Percentiles rank a stretch among this genome's conserved stretches.
phyloP scores from a whole-genome alignment of 2,888 invertebrate genomes.

The Watsonalla binaria region DNA sequence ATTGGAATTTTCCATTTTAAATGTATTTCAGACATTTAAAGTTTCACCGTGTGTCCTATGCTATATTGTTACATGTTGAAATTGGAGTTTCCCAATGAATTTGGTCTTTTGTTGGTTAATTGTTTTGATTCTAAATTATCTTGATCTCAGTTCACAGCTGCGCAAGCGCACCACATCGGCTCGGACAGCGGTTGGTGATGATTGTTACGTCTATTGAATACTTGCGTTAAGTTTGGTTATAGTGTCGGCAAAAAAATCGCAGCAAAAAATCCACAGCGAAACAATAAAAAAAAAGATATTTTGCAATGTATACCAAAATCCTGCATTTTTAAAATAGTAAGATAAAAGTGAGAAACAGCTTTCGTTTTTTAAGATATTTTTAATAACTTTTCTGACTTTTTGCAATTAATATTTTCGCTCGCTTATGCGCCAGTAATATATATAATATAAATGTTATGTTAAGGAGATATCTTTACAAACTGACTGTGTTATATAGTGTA shows the following conservation, averaged over 20 bases:
- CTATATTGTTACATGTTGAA: constrained; percentile 58
- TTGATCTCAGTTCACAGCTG: constrained; percentile 74
- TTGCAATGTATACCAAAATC: constrained; percentile 78
- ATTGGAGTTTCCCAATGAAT: constrained; percentile 46
- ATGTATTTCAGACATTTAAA: too few relatives aligned
- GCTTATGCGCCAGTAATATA: constrained; percentile 57
- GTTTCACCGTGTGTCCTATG: neutral
- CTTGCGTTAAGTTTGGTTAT: constrained; percentile 66
- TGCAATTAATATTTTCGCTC: constrained; percentile 41
- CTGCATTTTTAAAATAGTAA: constrained; percentile 75
- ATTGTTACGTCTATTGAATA: constrained; percentile 55
- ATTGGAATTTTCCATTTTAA: too few relatives aligned
- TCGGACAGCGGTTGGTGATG: constrained; percentile 61
- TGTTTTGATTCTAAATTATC: constrained; percentile 54
- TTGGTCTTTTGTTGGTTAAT: constrained; percentile 36
- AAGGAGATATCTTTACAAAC: constrained; percentile 50
- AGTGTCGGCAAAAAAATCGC: constrained; percentile 63
- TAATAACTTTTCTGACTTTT: constrained; percentile 40
- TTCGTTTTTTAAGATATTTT: constrained; percentile 35
- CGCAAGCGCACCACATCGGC: constrained; percentile 46
- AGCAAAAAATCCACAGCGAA: constrained; percentile 48
- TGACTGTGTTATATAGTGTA: constrained; percentile 71
- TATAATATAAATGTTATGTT: constrained; percentile 34
- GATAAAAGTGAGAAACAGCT: constrained; percentile 62
- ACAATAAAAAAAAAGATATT: constrained; percentile 51